These are phyloP conservation scores for Cybosia mesomella DNA, from an alignment of 2,888 invertebrate genomes.

Conservation along the genomic window DNA sequence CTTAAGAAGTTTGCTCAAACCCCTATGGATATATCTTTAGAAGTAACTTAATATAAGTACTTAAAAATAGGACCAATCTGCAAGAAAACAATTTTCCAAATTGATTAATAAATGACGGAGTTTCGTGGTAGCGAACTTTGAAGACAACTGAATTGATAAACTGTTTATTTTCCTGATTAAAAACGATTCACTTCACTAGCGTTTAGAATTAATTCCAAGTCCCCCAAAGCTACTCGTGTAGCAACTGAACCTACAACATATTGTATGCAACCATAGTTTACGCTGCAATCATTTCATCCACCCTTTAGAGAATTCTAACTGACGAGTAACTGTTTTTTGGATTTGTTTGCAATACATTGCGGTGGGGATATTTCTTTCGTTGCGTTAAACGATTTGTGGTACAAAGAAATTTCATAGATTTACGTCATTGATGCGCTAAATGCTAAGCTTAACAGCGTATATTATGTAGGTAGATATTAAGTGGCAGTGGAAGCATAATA, in stretches of 20 bases:
- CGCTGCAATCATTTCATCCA: slow-evolving; percentile 68
- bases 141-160: background rate
- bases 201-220: slow-evolving; percentile 46
- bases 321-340: slow-evolving; percentile 10
- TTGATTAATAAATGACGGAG: too few species aligned
- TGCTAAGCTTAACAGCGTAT: too few species aligned
- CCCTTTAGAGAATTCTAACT: slow-evolving; percentile 26
- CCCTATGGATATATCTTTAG: too few species aligned
- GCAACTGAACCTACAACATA: slow-evolving; percentile 77
- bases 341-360: slow-evolving; percentile 42
- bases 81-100: too few species aligned
- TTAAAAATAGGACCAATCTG: too few species aligned
- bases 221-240: slow-evolving; percentile 34
- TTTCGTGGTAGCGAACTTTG: too few species aligned
- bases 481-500: too few species aligned
- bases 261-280: slow-evolving; percentile 80
- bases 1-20: too few species aligned
- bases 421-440: too few species aligned
- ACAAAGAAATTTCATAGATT: too few species aligned
- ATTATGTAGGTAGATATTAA: too few species aligned
- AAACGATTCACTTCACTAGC: slow-evolving; percentile 16
- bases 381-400: background rate
- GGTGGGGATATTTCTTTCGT: background rate
- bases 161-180: background rate
- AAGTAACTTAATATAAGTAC: too few species aligned